Percentiles rank a stretch among this genome's conserved stretches.
Conservation (phyloP, 2,888 invertebrate genomes). For the Euspilapteryx auroguttella region DNA sequence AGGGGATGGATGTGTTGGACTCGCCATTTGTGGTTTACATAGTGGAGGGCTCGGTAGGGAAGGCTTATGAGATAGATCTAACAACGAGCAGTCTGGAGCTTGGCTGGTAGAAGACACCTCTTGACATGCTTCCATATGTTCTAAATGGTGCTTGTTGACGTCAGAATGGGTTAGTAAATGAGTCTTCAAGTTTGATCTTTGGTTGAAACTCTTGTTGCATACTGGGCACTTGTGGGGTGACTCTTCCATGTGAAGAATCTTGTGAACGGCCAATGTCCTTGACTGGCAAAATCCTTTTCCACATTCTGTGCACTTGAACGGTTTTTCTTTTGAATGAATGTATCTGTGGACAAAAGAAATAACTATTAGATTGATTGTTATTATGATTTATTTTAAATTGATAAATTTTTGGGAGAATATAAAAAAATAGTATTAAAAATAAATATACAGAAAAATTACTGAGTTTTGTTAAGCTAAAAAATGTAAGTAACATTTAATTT, state of each 20-base stretch:
- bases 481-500: constrained; percentile 60
- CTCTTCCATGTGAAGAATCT: constrained; percentile 91
- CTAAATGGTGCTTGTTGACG: constrained; percentile 48
- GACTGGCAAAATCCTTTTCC: constrained; percentile 99
- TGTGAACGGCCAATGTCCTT: constrained; percentile 93
- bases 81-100: constrained; percentile 36
- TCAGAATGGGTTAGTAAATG: constrained; percentile 89
- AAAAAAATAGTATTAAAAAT: too few species aligned
- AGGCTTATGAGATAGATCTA: constrained; percentile 62
- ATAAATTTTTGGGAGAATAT: too few species aligned
- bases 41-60: constrained; percentile 26
- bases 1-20: constrained; percentile 27
- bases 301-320: constrained; percentile 95
- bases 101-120: constrained; percentile 56
- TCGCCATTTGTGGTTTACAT: constrained; percentile 21
- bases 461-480: too few species aligned
- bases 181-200: constrained; percentile 89
- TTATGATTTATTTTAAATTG: too few species aligned
- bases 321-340: constrained; percentile 98
- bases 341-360: constrained; percentile 68
- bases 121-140: constrained; percentile 51
- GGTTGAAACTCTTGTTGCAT: constrained; percentile 88
- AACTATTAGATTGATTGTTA: constrained; percentile 4
- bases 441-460: neutral
- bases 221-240: constrained; percentile 91